Conservation (phyloP, 1,140 invertebrate genomes). For the Drosophila bocki region DNA sequence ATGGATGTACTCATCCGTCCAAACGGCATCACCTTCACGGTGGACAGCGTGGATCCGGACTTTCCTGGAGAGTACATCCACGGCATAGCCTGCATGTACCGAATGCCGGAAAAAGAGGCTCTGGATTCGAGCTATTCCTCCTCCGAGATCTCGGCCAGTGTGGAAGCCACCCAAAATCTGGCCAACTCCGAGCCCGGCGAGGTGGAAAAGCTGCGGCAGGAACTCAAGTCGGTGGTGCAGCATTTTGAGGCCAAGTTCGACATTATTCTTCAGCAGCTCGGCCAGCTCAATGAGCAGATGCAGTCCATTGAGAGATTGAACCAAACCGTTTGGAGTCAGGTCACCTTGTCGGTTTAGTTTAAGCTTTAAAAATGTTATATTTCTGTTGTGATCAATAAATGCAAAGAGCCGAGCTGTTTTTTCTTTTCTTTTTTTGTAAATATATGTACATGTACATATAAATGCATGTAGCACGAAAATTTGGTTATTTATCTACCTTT, state of each 20-base stretch:
- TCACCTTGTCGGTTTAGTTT: conserved; percentile 58
- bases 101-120: conserved; percentile 43
- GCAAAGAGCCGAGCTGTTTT: neutral
- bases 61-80: conserved; percentile 71
- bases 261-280: conserved; percentile 23
- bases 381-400: conserved; percentile 13
- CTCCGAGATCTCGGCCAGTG: conserved; percentile 30
- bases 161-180: conserved; percentile 23
- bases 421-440: neutral
- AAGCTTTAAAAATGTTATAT: neutral
- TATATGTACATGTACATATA: no score
- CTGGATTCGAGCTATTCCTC: conserved; percentile 11
- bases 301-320: conserved; percentile 59
- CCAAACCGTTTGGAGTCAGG: conserved; percentile 63
- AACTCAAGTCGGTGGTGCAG: conserved; percentile 65
- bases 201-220: conserved; percentile 51
- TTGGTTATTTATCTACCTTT: no score
- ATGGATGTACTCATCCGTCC: conserved; percentile 70
- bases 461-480: neutral
- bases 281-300: conserved; percentile 53
- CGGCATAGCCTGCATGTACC: conserved; percentile 81
- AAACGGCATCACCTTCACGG: conserved; percentile 56
- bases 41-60: conserved; percentile 51
- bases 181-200: conserved; percentile 13
- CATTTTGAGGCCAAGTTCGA: conserved; percentile 73